phyloP scores from a whole-genome alignment of 2,797 vertebrate genomes.

The Sebastes glaucus region DNA sequence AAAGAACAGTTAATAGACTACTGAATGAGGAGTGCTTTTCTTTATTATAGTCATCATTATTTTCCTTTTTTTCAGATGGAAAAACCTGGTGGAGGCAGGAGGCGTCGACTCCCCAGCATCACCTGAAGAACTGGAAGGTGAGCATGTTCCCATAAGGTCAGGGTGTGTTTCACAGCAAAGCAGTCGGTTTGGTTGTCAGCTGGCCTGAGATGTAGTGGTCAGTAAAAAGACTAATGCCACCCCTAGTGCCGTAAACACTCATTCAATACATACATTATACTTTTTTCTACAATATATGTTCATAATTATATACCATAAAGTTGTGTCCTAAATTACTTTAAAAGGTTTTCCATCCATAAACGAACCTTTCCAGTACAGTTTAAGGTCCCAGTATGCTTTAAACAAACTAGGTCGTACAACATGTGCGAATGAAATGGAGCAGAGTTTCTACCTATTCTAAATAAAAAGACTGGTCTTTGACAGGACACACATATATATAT shows the following conservation, averaged over 20 bases:
- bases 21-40: background rate
- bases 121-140: conserved; percentile 81
- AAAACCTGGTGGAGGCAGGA: conserved; percentile 66
- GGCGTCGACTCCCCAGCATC: conserved; percentile 57
- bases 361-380: background rate
- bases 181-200: background rate
- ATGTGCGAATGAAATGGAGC: background rate
- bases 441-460: background rate
- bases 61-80: conserved; percentile 69
- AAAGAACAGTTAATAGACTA: background rate
- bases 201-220: background rate
- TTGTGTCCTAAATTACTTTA: background rate
- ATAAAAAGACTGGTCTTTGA: background rate
- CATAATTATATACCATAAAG: background rate
- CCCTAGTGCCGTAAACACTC: background rate
- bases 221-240: background rate
- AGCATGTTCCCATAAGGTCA: background rate
- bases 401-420: background rate
- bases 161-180: background rate
- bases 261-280: background rate
- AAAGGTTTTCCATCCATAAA: background rate
- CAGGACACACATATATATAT: background rate
- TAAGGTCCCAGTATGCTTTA: background rate
- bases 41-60: background rate
- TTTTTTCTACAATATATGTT: background rate